Evolutionary conservation across 2,113 vertebrate genomes (phyloP), one percentile per base, ranked within the genome.

Genomic region (Asarcornis scutulata): DNA sequence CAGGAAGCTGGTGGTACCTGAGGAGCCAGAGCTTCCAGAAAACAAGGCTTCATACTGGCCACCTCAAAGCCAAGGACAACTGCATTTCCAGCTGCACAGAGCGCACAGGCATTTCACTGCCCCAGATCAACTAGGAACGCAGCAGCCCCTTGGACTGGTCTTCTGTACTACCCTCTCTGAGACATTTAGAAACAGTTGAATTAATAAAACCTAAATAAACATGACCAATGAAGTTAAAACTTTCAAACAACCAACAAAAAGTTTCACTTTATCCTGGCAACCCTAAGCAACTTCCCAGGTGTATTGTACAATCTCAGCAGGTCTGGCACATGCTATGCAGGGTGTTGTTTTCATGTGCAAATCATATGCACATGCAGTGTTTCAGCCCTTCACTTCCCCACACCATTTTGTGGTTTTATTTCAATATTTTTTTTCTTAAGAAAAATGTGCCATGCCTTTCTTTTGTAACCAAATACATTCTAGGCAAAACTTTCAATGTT

Each of bases 181-280:
- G 23, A 59, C 7, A 50, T 59, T 44, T 50, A 79, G 52, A 72
- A 88, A 63, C 48, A 20, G 21, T 68, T 90, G 14, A 8, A 15
- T 62, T 63, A 72, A 42, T 67, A 21, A 46, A 86, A 67, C 13
- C 53, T 58, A 77, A 55, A 11, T 53, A 12, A 13, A 88, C 29
- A 71, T 55, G 36, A 85, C n/a, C 16, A 22, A 83, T 73, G 53
- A 73, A 6, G 40, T 58, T 79, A 89, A 91, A 40, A 29, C 29
- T 68, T 87, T 38, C 62, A 31, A 32, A 79, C 86, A 91, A 58
- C 20, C 53, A 93, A 48, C 22, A 79, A 69, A 80, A 74, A 66
- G 5, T 68, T 93, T 59, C 59, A 73, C 21, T 11, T 89, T 62
- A 58, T 52, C 86, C 67, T 91, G 83, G 72, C 71, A 94, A 91